These are phyloP conservation scores for Aleiodes sp. DNA, from an alignment of 1,140 invertebrate species.

Conservation along the genomic window DNA sequence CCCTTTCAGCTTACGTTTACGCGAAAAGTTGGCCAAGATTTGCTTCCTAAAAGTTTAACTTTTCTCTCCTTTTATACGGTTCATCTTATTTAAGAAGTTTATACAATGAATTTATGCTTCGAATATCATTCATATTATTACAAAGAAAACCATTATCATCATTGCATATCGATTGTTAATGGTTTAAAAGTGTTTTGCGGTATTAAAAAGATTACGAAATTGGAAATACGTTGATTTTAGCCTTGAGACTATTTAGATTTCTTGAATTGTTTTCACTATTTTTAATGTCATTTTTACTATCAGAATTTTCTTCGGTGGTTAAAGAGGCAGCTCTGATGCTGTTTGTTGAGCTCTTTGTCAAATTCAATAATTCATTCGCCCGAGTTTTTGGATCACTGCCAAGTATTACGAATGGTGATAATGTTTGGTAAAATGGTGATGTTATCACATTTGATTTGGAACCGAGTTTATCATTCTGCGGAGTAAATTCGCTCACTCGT, in stretches of 20 bases:
- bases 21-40: conserved; percentile 24
- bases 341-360: not conserved
- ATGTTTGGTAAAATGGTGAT: not conserved
- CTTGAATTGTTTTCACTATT: not conserved
- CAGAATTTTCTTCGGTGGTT: not conserved
- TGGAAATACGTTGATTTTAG: conserved; percentile 38
- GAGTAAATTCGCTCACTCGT: not conserved
- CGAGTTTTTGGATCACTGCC: not conserved
- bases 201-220: not conserved
- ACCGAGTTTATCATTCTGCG: not conserved
- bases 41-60: conserved; percentile 22
- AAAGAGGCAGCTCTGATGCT: not conserved
- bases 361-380: not conserved
- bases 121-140: conserved; percentile 13
- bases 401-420: not conserved
- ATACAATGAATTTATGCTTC: conserved; percentile 1
- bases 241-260: conserved; percentile 26
- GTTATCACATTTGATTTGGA: not conserved
- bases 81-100: conserved; percentile 25
- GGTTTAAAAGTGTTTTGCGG: too few relatives aligned
- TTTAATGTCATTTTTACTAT: not conserved
- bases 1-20: conserved; percentile 5
- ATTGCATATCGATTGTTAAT: not conserved
- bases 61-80: conserved; percentile 17
- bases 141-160: not conserved